A percentile compares a stretch with the other conserved stretches of the same genome.
Evolutionary conservation across 2,113 vertebrate genomes (phyloP).

Genomic region (Tyrannus savana): DNA sequence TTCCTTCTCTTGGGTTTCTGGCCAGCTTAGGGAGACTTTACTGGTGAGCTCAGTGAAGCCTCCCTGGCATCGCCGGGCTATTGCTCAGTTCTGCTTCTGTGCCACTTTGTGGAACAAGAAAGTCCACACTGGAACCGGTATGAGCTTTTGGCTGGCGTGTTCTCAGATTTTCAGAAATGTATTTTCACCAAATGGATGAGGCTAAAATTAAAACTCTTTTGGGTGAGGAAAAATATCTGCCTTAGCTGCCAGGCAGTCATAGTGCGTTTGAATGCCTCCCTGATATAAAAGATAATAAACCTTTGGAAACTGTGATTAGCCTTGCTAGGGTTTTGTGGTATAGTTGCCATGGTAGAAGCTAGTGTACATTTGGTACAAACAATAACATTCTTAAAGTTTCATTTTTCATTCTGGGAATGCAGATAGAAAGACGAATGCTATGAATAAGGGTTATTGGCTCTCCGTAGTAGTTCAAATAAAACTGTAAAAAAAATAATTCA

Average conservation of each 20-base stretch:
- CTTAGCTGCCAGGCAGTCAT: not conserved
- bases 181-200: not conserved
- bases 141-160: not conserved
- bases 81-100: not conserved
- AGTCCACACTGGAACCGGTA: not conserved
- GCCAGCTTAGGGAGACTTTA: conserved; percentile 15
- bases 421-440: conserved; percentile 49
- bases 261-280: not conserved
- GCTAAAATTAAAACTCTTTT: not conserved
- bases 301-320: conserved; percentile 52
- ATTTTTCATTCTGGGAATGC: conserved; percentile 53
- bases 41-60: not conserved
- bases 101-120: not conserved
- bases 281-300: conserved; percentile 25
- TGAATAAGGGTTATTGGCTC: not conserved
- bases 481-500: not conserved
- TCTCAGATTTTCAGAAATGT: not conserved
- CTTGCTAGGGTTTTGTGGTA: conserved; percentile 41
- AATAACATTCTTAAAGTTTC: conserved; percentile 62
- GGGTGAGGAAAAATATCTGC: not conserved
- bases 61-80: not conserved
- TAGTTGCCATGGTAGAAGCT: conserved; percentile 57
- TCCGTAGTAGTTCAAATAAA: conserved; percentile 22
- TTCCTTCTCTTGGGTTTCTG: conserved; percentile 68
- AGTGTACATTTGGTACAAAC: conserved; percentile 45